Conservation (phyloP, 2,113 vertebrate genomes). For the Sisor rabdophorus region DNA sequence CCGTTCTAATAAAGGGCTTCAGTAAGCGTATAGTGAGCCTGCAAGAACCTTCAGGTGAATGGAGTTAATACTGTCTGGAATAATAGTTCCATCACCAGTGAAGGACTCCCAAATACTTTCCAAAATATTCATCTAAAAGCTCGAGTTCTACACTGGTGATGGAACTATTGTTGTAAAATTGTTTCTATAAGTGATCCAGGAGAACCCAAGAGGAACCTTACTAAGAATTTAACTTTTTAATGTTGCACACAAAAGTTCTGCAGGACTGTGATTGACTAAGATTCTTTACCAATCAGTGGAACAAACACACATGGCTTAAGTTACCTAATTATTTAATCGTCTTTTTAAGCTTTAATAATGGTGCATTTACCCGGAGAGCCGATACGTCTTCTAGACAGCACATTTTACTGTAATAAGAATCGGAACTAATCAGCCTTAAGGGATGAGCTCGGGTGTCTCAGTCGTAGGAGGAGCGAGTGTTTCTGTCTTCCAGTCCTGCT, state of each 20-base stretch:
- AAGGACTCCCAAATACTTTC: no score
- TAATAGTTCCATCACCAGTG: no score
- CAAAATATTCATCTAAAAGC: no score
- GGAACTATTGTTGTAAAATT: no score
- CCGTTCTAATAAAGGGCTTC: not conserved
- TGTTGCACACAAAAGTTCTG: not conserved
- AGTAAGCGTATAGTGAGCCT: no score
- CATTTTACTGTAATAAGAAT: not conserved
- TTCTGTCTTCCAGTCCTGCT: not conserved
- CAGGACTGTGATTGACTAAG: not conserved
- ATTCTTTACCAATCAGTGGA: no score
- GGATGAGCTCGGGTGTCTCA: not conserved
- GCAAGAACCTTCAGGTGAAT: no score
- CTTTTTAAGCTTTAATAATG: not conserved
- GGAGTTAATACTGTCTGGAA: no score
- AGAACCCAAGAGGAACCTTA: not conserved
- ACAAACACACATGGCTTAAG: no score
- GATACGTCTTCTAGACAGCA: not conserved
- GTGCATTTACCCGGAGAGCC: not conserved
- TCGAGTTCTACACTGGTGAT: no score
- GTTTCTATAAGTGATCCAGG: no score
- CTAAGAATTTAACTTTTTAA: not conserved
- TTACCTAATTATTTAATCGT: not conserved
- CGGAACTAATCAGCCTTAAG: not conserved
- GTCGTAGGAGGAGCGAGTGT: not conserved